These are phyloP conservation scores for Tribolium freemani DNA, from an alignment of 2,888 invertebrate species.

Conservation along the genomic window DNA sequence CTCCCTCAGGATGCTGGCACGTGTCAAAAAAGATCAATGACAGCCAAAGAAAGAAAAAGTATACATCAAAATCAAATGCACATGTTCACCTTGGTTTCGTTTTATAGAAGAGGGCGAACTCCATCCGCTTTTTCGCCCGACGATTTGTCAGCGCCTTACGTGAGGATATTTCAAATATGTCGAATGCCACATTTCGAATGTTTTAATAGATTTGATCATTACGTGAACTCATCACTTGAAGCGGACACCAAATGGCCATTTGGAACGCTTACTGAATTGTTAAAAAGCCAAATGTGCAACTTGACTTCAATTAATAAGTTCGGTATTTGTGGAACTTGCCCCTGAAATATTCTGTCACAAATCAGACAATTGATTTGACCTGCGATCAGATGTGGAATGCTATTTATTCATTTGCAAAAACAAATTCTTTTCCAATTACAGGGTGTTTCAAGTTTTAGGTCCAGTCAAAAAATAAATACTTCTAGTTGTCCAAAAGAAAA, in stretches of 20 bases:
- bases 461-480: too few species aligned
- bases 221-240: not conserved
- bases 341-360: constrained; percentile 2
- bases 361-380: constrained; percentile 11
- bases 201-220: constrained; percentile 2
- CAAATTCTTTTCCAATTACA: too few species aligned
- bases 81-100: constrained; percentile 44
- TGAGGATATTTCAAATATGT: constrained; percentile 25
- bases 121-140: constrained; percentile 34
- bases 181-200: not conserved
- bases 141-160: constrained; percentile 37
- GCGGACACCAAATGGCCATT: constrained; percentile 13
- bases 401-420: not conserved
- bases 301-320: constrained; percentile 2
- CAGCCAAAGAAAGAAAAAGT: constrained; percentile 36
- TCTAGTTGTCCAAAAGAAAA: too few species aligned
- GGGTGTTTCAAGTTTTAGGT: too few species aligned
- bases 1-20: constrained; percentile 31
- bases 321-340: constrained; percentile 7
- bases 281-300: constrained; percentile 2
- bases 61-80: constrained; percentile 46
- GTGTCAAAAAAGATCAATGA: constrained; percentile 44
- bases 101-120: constrained; percentile 19
- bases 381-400: not conserved
- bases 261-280: constrained; percentile 10